Conservation (phyloP, 2,888 invertebrate genomes). For the Chrysolina haemoptera region DNA sequence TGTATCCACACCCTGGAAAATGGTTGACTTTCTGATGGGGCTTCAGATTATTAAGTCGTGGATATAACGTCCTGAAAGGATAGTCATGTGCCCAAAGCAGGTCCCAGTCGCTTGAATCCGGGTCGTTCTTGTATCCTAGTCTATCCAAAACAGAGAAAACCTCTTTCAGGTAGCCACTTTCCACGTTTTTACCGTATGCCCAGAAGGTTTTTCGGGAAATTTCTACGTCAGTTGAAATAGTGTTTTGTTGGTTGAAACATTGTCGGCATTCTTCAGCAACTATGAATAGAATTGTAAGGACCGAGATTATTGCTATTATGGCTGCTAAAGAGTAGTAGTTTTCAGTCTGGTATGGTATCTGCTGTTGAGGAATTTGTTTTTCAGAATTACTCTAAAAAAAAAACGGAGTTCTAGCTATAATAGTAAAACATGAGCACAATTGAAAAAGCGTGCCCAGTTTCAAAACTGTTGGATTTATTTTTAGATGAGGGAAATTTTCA, state of each 20-base stretch:
- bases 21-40: constrained; percentile 90
- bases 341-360: background rate
- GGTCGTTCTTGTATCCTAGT: constrained; percentile 78
- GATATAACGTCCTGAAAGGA: constrained; percentile 80
- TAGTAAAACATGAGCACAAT: no score
- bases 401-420: no score
- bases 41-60: constrained; percentile 74
- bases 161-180: constrained; percentile 83
- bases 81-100: constrained; percentile 96
- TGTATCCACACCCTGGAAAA: constrained; percentile 93
- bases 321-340: constrained; percentile 40
- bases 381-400: constrained; percentile 3
- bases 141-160: constrained; percentile 84
- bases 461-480: no score
- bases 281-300: constrained; percentile 56
- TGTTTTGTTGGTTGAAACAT: constrained; percentile 54
- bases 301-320: constrained; percentile 47
- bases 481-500: no score
- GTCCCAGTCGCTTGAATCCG: constrained; percentile 77
- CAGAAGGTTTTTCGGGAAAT: constrained; percentile 70
- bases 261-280: constrained; percentile 58
- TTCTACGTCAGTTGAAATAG: constrained; percentile 24
- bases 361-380: background rate
- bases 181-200: constrained; percentile 75
- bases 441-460: background rate